Conservation (phyloP, 2,113 vertebrate genomes). For the Phylloscopus whistleri region DNA sequence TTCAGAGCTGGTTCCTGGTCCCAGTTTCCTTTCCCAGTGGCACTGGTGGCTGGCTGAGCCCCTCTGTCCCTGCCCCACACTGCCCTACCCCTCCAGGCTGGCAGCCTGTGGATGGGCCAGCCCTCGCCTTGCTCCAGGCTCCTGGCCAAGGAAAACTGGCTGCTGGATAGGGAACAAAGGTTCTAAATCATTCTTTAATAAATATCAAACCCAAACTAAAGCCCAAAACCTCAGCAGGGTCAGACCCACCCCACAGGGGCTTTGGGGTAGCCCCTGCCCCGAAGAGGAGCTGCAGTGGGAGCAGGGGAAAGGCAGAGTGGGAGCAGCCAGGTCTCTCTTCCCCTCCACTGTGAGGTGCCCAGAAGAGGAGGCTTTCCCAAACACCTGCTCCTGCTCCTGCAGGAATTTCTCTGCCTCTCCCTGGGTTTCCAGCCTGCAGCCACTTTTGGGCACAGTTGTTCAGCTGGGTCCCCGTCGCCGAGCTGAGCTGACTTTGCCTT, state of each 20-base stretch:
- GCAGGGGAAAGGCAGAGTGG: neutral
- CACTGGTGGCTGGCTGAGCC: neutral
- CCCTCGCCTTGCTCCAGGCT: neutral
- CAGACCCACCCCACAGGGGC: too few relatives aligned
- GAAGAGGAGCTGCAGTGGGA: neutral
- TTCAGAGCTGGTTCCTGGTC: neutral
- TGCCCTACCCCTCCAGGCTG: neutral
- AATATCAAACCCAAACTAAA: neutral
- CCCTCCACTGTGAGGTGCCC: neutral
- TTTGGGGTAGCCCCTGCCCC: neutral
- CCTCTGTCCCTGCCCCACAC: neutral
- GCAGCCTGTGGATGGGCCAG: neutral
- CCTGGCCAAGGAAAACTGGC: fast-evolving
- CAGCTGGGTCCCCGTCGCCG: neutral
- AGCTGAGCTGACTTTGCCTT: neutral
- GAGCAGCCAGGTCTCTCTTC: neutral
- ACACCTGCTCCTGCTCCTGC: neutral
- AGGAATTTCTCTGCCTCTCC: neutral
- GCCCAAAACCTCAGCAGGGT: neutral
- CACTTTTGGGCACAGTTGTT: fast-evolving
- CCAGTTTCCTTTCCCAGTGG: neutral
- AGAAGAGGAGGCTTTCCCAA: neutral
- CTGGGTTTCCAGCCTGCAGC: neutral
- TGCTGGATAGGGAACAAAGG: neutral
- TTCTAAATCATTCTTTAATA: neutral